Conservation (phyloP, 1,140 invertebrate species). For the Chelonus insularis region DNA sequence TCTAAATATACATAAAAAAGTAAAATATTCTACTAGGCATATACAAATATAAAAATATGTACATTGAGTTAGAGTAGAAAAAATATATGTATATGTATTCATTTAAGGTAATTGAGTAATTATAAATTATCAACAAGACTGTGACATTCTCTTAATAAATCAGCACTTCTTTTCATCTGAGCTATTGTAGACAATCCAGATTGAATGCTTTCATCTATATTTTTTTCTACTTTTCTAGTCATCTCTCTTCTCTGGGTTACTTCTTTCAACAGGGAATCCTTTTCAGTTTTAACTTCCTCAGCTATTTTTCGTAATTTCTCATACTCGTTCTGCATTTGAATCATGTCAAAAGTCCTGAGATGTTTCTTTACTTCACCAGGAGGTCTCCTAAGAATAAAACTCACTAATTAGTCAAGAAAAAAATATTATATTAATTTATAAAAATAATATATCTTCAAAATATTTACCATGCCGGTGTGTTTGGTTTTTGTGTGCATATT, state of each 20-base stretch:
- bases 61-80: too few relatives aligned
- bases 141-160: too few relatives aligned
- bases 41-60: too few relatives aligned
- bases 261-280: conserved; percentile 33
- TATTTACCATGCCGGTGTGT: conserved; percentile 38
- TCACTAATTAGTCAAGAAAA: too few relatives aligned
- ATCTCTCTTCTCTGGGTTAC: conserved; percentile 33
- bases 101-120: too few relatives aligned
- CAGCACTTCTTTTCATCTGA: too few relatives aligned
- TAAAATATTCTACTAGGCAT: too few relatives aligned
- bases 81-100: too few relatives aligned
- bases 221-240: conserved; percentile 11
- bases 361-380: conserved; percentile 46
- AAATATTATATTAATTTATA: background rate
- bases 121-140: too few relatives aligned
- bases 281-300: conserved; percentile 37
- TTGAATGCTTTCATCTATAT: conserved; percentile 25
- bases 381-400: conserved; percentile 41
- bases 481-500: conserved; percentile 20
- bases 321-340: conserved; percentile 36
- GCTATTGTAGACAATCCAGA: conserved; percentile 22
- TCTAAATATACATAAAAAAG: too few relatives aligned
- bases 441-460: background rate
- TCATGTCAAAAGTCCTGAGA: conserved; percentile 38
- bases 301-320: conserved; percentile 32